Evolutionary conservation across 2,113 vertebrate genomes (phyloP), one percentile per base, ranked within the genome.

Genomic region (Passer domesticus): DNA sequence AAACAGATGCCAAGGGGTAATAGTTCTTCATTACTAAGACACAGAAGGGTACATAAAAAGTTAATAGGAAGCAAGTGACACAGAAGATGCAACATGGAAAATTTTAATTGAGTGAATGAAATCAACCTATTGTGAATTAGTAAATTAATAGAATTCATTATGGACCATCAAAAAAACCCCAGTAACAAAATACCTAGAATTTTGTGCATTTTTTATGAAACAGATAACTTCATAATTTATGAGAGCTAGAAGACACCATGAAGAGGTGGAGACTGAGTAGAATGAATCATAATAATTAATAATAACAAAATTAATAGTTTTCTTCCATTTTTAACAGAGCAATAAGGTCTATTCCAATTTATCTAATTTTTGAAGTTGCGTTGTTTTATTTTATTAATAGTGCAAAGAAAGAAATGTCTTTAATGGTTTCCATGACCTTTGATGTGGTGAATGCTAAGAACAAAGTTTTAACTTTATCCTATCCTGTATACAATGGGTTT

Each of bases 1-100:
- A 47, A 72, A n/a, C 8, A 33, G 19, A 44, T 1, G 0, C 5
- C 20, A n/a, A 53, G 24, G 5, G 4, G 6, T 35, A 59, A 64
- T 30, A 53, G 14, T 35, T 83, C 22, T 49, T 88, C 22, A 27
- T 62, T 56, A 53, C 9, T 7, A 74, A 25, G 8, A 52, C 20
- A 52, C 6, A 72, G 23, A 16, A 59, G 23, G 13, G 49, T 15
- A 14, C 41, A 60, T 15, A 58, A 55, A 46, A 80, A 83, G 15
- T 63, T 52, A 84, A 74, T 2, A 37, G 47, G 15, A 87, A 15
- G 19, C 25, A 86, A 64, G n/a, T 58, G 33, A 56, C 10, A 19
- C 17, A 86, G 25, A 9, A 83, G 16, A 15, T 49, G 22, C 15
- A 49, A 67, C 23, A 83, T 58, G 15, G 3, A 81, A 80, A 77